phyloP scores from a whole-genome alignment of 2,797 vertebrate species.

The Poeciliopsis gracilis region DNA sequence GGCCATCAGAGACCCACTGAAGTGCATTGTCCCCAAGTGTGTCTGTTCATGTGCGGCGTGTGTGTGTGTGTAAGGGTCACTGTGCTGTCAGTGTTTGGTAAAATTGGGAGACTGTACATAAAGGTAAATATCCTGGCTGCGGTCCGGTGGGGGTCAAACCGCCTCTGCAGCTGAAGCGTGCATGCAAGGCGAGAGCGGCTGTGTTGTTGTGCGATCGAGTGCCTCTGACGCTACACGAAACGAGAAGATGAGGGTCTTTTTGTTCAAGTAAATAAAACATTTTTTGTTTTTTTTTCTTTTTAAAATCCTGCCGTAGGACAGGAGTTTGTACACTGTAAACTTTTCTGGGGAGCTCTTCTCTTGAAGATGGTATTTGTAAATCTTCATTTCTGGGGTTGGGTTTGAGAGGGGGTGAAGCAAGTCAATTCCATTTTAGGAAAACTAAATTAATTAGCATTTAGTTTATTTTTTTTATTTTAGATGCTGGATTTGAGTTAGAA shows the following conservation, averaged over 20 bases:
- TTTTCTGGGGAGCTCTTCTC: slow-evolving; percentile 83
- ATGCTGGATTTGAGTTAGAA: slow-evolving; percentile 96
- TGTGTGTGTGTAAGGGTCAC: slow-evolving; percentile 80
- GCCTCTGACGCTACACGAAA: slow-evolving; percentile 89
- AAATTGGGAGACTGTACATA: slow-evolving; percentile 90
- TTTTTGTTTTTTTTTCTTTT: not conserved
- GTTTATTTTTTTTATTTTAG: slow-evolving; percentile 74
- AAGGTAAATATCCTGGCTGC: slow-evolving; percentile 86
- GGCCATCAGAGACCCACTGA: slow-evolving; percentile 88
- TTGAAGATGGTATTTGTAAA: slow-evolving; percentile 92
- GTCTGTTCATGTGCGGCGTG: slow-evolving; percentile 51
- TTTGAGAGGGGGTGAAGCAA: slow-evolving; percentile 77
- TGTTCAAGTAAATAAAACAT: slow-evolving; percentile 67
- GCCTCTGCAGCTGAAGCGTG: slow-evolving; percentile 85
- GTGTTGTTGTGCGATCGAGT: slow-evolving; percentile 66
- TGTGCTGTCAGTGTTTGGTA: slow-evolving; percentile 76
- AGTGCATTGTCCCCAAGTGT: slow-evolving; percentile 81
- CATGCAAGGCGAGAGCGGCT: slow-evolving; percentile 9
- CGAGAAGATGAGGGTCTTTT: slow-evolving; percentile 90
- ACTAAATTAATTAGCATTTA: slow-evolving; percentile 33
- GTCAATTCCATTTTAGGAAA: slow-evolving; percentile 89
- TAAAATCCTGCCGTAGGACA: slow-evolving; percentile 89
- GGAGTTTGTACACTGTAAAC: slow-evolving; percentile 99
- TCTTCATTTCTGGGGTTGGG: slow-evolving; percentile 84
- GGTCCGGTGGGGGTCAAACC: slow-evolving; percentile 86